Percentiles rank a stretch among this genome's conserved stretches.
Evolutionary conservation across 1,140 invertebrate genomes (phyloP).

Genomic region (Cotesia vestalis): DNA sequence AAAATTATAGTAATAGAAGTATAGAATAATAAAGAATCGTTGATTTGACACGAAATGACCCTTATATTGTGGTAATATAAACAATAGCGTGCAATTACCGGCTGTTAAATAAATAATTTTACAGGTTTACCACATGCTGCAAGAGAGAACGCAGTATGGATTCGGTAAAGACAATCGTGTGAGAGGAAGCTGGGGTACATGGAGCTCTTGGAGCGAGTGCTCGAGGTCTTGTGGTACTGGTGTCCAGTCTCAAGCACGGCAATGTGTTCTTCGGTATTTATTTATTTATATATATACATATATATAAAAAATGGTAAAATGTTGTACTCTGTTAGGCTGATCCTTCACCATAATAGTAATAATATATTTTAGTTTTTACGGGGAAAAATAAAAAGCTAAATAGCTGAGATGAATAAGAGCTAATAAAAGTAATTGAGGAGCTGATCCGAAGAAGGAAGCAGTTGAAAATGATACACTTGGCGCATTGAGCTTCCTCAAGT

Average conservation of each 20-base stretch:
- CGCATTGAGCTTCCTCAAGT: not conserved
- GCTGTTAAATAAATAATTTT: constrained; percentile 23
- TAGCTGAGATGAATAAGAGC: not conserved
- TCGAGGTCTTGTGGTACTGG: constrained; percentile 63
- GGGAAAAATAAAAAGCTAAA: constrained; percentile 7
- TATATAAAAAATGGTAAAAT: not conserved
- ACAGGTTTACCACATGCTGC: constrained; percentile 60
- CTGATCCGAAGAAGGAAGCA: not conserved
- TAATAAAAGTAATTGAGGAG: constrained; percentile 19
- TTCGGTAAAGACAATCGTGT: constrained; percentile 54
- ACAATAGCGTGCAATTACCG: no score
- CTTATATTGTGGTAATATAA: no score
- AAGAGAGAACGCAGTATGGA: constrained; percentile 56
- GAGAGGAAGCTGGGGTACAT: constrained; percentile 60
- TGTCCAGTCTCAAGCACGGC: constrained; percentile 59
- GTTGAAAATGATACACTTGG: constrained; percentile 23
- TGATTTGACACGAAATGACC: no score
- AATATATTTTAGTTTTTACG: not conserved
- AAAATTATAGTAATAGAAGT: no score
- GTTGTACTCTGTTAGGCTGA: not conserved
- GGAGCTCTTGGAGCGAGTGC: constrained; percentile 63
- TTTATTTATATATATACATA: constrained; percentile 18
- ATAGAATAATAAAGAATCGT: no score
- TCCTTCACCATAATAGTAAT: not conserved
- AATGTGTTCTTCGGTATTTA: constrained; percentile 56